Conservation (phyloP, 2,888 invertebrate genomes). For the Parochlus steinenii region DNA sequence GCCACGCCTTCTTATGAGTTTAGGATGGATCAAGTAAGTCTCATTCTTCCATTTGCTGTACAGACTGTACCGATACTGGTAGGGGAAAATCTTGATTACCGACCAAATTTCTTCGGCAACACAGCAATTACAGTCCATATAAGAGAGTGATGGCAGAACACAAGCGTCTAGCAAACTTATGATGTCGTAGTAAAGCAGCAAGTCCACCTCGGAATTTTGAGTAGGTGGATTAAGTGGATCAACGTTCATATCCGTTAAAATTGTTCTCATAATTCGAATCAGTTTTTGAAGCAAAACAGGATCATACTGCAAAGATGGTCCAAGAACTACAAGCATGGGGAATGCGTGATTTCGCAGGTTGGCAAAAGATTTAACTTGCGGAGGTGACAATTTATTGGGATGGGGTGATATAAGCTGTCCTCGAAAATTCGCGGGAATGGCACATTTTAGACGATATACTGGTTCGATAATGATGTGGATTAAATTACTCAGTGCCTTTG, state of each 20-base stretch:
- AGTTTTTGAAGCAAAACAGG: constrained; percentile 83
- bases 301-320: constrained; percentile 76
- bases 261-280: constrained; percentile 34
- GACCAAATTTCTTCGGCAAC: constrained; percentile 94
- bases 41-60: constrained; percentile 97
- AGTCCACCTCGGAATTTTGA: constrained; percentile 23
- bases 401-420: constrained; percentile 9
- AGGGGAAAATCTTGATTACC: constrained; percentile 69
- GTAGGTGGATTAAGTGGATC: constrained; percentile 25
- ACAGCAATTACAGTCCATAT: constrained; percentile 88
- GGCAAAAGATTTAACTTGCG: constrained; percentile 44
- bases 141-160: constrained; percentile 77
- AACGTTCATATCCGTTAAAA: constrained; percentile 27
- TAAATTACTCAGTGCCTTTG: constrained; percentile 58
- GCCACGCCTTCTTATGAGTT: constrained; percentile 66
- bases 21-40: constrained; percentile 62
- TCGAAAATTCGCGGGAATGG: constrained; percentile 35
- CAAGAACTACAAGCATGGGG: constrained; percentile 72
- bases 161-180: constrained; percentile 74
- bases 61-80: constrained; percentile 65
- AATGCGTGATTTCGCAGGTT: constrained; percentile 61
- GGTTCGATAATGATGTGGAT: constrained; percentile 75
- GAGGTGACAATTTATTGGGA: constrained; percentile 11
- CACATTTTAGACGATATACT: constrained; percentile 64
- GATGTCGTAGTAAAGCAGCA: constrained; percentile 63